A percentile compares a stretch with the other conserved stretches of the same genome.
Conservation (phyloP, 2,113 vertebrate species). For the Siniperca chuatsi region DNA sequence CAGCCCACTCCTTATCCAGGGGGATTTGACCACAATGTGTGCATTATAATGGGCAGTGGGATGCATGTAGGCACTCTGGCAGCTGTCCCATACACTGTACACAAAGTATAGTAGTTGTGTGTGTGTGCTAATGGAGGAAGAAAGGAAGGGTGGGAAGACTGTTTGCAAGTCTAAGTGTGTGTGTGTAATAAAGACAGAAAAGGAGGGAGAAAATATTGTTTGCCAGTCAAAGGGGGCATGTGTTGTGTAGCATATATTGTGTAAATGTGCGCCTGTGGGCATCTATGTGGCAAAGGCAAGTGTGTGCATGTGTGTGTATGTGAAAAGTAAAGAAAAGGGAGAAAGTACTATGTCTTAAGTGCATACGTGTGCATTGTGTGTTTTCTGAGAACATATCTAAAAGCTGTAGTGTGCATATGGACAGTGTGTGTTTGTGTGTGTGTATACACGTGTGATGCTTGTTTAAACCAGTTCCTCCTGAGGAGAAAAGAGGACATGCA, state of each 20-base stretch:
- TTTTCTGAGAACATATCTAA: constrained; percentile 21
- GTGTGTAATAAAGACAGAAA: constrained; percentile 40
- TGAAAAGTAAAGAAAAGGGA: constrained; percentile 20
- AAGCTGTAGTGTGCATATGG: constrained; percentile 13
- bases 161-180: constrained; percentile 59
- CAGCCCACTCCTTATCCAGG: constrained; percentile 72
- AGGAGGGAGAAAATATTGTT: constrained; percentile 38
- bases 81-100: constrained; percentile 71
- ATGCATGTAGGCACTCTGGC: constrained; percentile 64
- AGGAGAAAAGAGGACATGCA: constrained; percentile 16
- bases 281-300: not conserved
- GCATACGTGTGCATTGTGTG: not conserved
- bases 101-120: constrained; percentile 44
- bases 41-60: constrained; percentile 73
- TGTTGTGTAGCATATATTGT: constrained; percentile 9
- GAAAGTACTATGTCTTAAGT: not conserved
- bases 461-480: constrained; percentile 27
- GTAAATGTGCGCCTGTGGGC: constrained; percentile 24
- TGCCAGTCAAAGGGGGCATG: constrained; percentile 40
- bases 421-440: not conserved
- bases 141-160: constrained; percentile 9
- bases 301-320: constrained; percentile 1
- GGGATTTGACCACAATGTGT: constrained; percentile 78
- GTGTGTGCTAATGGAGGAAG: constrained; percentile 28
- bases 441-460: constrained; percentile 1